Evolutionary conservation across 2,113 vertebrate species (phyloP), one percentile per base, ranked within the genome.

Genomic region (Montifringilla adamsi): DNA sequence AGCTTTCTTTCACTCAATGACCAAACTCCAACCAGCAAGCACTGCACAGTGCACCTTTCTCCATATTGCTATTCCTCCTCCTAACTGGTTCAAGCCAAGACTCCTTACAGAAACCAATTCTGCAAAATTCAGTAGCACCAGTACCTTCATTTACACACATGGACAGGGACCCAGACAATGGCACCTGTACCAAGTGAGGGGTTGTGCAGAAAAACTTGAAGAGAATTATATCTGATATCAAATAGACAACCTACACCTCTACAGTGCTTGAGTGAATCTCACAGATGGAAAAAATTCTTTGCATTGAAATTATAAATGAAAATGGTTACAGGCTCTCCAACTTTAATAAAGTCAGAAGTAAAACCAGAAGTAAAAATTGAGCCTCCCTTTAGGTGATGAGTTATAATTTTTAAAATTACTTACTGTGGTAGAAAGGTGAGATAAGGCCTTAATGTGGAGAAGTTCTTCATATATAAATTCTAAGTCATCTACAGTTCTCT

Each of bases 391-490:
- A 69, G 44, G 22, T 28, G n/a, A 69, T 74, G 9, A 88, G 15
- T 43, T 59, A 31, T 8, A 69, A 46, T 55, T 62, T 77, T 86
- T 13, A 23, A 79, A 91, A 94, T 95, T 70, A 96, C 97, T 99
- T 97, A 99, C 99, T 90, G 99, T 99, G 79, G 99, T 99, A 89
- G 99, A 99, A 68, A 99, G 98, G 93, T 99, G 99, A 92, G 99
- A 99, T 97, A 99, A 99, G 84, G 99, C 99, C 95, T 99, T 99
- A 96, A 99, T 99, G 93, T 99, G 99, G 80, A 99, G 98, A 90
- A 99, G 97, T 95, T 99, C 99, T 94, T 99, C 99, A 92, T 99
- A 99, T 97, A 99, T 99, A 84, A 99, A 99, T 97, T 99, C 99
- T 73, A 99, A 97, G 95, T 99, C 99, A 97, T 99, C 99, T 60